Base-by-base conservation (phyloP, 2,888 invertebrate genomes). In the Phortica magna region DNA sequence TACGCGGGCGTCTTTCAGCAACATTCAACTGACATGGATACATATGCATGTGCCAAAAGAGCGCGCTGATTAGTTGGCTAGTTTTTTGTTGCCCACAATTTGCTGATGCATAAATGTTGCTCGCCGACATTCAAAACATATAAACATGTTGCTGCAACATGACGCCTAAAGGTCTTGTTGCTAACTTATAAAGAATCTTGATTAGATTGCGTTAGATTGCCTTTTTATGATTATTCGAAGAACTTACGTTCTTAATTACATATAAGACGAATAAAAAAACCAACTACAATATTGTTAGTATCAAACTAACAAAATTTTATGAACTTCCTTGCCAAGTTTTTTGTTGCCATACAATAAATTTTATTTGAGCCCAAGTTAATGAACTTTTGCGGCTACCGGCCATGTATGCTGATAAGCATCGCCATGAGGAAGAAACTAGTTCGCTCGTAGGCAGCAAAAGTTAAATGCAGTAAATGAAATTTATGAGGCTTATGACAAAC, bases 111-210 rank as follows among this genome's bases (percentile, higher is more conserved):
- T 31, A 31, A 31, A 31, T 31, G 31, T 31, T 31, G 5, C 31
- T 31, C 31, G 31, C 31, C 5, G 31, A 31, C 31, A 31, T 31
- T 31, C 5, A 31, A 31, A 31, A 4, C 31, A 31, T 31, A 31
- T 48, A 48, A 48, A n/a, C 59, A 59, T 59, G 59, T 59, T 59
- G 59, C 17, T 75, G 67, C 10, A 72, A 70, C 14, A 75, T 77
- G 75, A 72, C 70, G 59, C 68, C 55, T 48, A 48, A 6, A 48
- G 2, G 14, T 2, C 14, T 48, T 48, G 48, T 7, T 48, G 48
- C 48, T 1, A 48, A 48, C 1, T 14, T 48, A 48, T 9, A 48
- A 48, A 12, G 48, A 48, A 48, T 48, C 14, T 48, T 48, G 48
- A 48, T 48, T 48, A 48, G 48, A 48, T 53, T 77, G 68, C 48